Conservation (phyloP, 1,140 invertebrate genomes). For the Drosophila bifasciata region DNA sequence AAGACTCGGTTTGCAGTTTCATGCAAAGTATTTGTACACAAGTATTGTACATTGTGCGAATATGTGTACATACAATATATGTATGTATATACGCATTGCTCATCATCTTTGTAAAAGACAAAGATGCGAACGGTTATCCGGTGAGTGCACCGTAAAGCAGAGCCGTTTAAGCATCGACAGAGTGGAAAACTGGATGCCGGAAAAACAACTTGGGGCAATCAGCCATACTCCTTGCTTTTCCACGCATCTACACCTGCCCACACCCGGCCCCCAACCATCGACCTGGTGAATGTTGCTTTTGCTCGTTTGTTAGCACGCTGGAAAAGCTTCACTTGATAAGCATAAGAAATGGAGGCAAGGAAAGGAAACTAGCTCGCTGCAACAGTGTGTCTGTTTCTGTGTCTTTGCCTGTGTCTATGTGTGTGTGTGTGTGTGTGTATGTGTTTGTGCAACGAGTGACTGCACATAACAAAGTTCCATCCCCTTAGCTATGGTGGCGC, state of each 20-base stretch:
- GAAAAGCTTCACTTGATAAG: constrained; percentile 59
- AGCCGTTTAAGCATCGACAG: constrained; percentile 87
- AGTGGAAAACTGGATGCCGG: constrained; percentile 79
- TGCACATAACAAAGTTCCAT: constrained; percentile 64
- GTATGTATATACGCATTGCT: neutral
- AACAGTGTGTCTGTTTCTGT: neutral
- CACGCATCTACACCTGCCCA: neutral
- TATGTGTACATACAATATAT: too few species aligned
- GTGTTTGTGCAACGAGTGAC: constrained; percentile 27
- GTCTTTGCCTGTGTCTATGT: constrained; percentile 5
- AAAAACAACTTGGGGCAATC: constrained; percentile 67
- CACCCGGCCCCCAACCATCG: constrained; percentile 1
- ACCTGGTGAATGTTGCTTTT: constrained; percentile 17
- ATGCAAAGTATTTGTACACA: too few species aligned
- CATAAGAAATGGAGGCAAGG: constrained; percentile 45
- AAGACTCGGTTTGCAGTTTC: too few species aligned
- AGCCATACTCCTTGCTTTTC: constrained; percentile 17
- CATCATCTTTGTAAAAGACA: constrained; percentile 3
- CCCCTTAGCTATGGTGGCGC: constrained; percentile 30
- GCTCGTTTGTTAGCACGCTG: constrained; percentile 42
- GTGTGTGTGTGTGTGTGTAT: neutral
- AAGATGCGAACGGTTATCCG: constrained; percentile 6
- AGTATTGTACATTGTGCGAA: too few species aligned
- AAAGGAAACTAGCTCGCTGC: constrained; percentile 19
- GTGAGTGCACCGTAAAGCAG: constrained; percentile 5